Evolutionary conservation across 2,113 vertebrate genomes (phyloP).

Genomic region (Furnarius figulus): DNA sequence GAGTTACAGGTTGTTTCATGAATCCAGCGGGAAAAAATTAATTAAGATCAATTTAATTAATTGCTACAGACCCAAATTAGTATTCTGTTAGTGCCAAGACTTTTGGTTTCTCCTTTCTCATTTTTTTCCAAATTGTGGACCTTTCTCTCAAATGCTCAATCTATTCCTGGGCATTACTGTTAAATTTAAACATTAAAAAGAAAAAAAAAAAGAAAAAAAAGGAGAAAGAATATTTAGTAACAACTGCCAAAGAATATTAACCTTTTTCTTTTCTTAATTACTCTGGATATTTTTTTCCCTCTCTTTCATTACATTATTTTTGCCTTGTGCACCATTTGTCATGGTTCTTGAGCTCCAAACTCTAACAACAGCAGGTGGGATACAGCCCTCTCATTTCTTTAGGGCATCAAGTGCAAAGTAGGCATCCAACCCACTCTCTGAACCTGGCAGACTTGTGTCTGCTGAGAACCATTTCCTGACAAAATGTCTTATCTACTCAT

Average conservation of each 20-base stretch:
- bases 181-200: neutral
- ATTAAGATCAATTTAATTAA: constrained; percentile 37
- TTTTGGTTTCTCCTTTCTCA: neutral
- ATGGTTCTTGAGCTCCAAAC: neutral
- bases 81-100: neutral
- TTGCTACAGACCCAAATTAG: neutral
- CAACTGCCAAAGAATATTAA: neutral
- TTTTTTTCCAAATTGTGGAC: neutral
- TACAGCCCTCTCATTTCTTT: neutral
- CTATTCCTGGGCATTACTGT: neutral
- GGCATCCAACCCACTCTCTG: neutral
- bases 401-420: neutral
- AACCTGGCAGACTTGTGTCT: constrained; percentile 4
- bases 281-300: neutral
- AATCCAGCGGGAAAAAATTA: neutral
- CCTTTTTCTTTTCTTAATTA: neutral
- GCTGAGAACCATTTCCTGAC: neutral
- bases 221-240: neutral
- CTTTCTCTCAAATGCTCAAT: neutral
- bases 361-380: neutral
- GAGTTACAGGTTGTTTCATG: neutral
- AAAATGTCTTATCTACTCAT: neutral
- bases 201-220: neutral
- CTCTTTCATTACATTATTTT: neutral
- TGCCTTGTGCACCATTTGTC: neutral